Conservation (phyloP, 2,797 vertebrate genomes). For the Scarus forsteni region DNA sequence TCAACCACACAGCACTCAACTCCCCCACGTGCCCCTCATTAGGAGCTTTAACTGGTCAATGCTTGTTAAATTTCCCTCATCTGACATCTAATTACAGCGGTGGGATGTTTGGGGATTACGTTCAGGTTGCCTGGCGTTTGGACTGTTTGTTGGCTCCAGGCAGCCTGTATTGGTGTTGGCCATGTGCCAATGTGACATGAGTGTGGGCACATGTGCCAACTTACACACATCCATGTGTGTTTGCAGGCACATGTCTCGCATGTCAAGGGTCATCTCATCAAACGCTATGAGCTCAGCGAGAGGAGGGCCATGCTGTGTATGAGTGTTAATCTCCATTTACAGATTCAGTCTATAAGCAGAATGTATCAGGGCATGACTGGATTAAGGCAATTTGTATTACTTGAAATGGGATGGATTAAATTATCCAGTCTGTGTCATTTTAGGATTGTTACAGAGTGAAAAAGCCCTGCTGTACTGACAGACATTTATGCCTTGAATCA, state of each 20-base stretch:
- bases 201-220: not conserved
- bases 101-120: slow-evolving; percentile 50
- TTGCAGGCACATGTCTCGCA: slow-evolving; percentile 17
- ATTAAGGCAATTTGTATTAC: not conserved
- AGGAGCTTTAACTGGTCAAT: slow-evolving; percentile 30
- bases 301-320: slow-evolving; percentile 19
- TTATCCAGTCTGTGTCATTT: no score
- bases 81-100: slow-evolving; percentile 34
- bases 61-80: slow-evolving; percentile 32
- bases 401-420: no score
- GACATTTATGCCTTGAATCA: no score
- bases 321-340: not conserved
- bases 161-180: slow-evolving; percentile 22
- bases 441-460: no score
- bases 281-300: slow-evolving; percentile 40
- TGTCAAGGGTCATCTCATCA: slow-evolving; percentile 68
- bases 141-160: slow-evolving; percentile 17
- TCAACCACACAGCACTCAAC: slow-evolving; percentile 14
- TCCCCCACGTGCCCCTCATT: slow-evolving; percentile 18
- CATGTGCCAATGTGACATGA: slow-evolving; percentile 23
- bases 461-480: no score
- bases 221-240: not conserved
- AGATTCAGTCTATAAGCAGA: not conserved
- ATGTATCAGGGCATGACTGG: not conserved
- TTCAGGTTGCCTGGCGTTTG: slow-evolving; percentile 33